Evolutionary conservation across 2,888 invertebrate species (phyloP), one percentile per base, ranked within the genome.

Genomic region (Hypomecis atomaria): DNA sequence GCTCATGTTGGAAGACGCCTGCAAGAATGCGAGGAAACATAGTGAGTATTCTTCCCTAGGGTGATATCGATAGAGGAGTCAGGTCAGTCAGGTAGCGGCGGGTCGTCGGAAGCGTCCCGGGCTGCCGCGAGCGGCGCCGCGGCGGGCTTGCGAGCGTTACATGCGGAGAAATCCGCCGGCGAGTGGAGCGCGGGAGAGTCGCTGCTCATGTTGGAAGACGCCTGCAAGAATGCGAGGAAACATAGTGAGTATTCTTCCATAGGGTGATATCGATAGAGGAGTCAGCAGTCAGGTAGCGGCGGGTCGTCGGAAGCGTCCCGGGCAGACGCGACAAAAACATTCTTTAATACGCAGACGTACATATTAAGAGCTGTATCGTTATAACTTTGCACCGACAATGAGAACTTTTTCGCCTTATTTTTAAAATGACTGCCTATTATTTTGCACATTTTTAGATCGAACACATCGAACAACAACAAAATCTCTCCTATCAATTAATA

Each of bases 171-270:
- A 80, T 89, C 91, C 57, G 87, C 89, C 2, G 90, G 90, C 67
- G 91, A 90, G 78, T 92, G 92, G 92, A 92, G 90, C 77, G 92
- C 89, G 11, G 90, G 89, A 23, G 92, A 92, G 74, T 87, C 90
- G 53, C 84, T 92, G 65, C 90, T 92, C 59, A 92, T 92, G 92
- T 78, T 92, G 0, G 92, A 90, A 58, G 93, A 92, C 71, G 90
- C 89, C 0, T 93, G 92, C 83, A 92, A 91, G 79, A 91, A 92
- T 72, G 89, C 88, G 70, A 78, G 91, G 59, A 92, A 92, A 73
- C 92, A 92, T 67, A 91, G 91, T 92, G 52, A 71, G 88, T 83
- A 11, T 11, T 7, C 7, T 23, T 23, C 9, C 23, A 23, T 6
- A 4, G 23, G 5, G 1, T 23, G 8, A 6, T 5, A 34, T 84